Evolutionary conservation across 2,113 vertebrate species (phyloP).

Genomic region (Halcyon malimbica): DNA sequence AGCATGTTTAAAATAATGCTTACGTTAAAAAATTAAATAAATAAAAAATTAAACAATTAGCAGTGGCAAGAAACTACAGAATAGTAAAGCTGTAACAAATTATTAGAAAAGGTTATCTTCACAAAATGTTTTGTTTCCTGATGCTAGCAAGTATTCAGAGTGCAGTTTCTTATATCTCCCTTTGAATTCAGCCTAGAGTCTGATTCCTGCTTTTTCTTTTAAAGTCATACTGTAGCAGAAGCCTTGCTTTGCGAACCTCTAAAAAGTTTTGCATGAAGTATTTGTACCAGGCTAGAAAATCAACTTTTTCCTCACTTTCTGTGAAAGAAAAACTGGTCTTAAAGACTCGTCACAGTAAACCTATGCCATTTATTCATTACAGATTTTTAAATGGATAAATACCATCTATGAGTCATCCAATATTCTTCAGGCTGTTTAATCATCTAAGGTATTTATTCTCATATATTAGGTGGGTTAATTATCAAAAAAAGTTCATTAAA

Average conservation of each 20-base stretch:
- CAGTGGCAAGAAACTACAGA: neutral
- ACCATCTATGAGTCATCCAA: neutral
- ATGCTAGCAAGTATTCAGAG: neutral
- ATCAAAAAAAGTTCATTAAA: neutral
- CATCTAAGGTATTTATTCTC: neutral
- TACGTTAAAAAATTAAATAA: neutral
- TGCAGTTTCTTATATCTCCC: neutral
- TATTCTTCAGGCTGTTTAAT: neutral
- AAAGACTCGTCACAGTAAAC: neutral
- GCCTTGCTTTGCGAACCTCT: neutral
- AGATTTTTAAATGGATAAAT: neutral
- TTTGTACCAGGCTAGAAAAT: neutral
- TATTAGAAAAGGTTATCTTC: neutral
- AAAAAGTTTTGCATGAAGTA: neutral
- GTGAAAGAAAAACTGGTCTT: neutral
- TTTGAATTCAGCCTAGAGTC: neutral
- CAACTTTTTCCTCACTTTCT: neutral
- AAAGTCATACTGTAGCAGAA: neutral
- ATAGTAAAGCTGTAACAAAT: neutral
- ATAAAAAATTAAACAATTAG: neutral
- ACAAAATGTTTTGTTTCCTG: neutral
- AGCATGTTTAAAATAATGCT: neutral
- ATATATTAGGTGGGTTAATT: neutral
- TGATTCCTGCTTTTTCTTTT: neutral
- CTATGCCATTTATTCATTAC: neutral